Base-by-base conservation (phyloP, 2,113 vertebrate genomes). In the Sitta europaea region DNA sequence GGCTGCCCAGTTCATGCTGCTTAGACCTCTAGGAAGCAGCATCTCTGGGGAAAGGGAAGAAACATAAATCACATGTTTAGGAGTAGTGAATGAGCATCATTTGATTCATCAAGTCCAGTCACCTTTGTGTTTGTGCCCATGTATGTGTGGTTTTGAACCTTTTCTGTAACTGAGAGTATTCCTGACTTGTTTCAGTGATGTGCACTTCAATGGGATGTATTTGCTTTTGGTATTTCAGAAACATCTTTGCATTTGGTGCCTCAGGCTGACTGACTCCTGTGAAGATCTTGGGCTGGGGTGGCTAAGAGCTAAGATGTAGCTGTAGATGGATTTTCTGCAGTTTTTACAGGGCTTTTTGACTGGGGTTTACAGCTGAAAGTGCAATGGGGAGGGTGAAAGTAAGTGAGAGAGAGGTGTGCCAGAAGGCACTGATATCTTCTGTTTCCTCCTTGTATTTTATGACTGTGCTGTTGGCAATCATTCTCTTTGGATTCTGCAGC, bases 91-190 rank as follows among this genome's bases (percentile, higher is more conserved):
- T 31, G 74, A 77, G 29, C 65, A 35, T 51, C 73, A 11, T 59
- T 72, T 0, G 2, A 67, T n/a, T 72, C 54, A 14, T 53, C 36
- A 20, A 28, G 40, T 45, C 27, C 47, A 36, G 15, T 40, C 58
- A 33, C 48, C 45, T 70, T 88, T 2, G 1, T 55, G 40, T 21
- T 72, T 5, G 54, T 61, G 38, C 12, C 18, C 24, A 7, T 24
- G 29, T 6, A 0, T 38, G 40, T 14, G 5, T 28, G 31, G 43
- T 18, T 91, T 81, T 51, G 51, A 86, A 57, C 47, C 55, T 82
- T 61, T 11, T 9, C 29, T 0, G 0, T 20, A 18, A 15, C 18
- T 61, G 27, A 31, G 15, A 47, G 8, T 17, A 6, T 66, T 81
- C 28, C 61, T 82, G 10, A 59, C 20, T 40, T 40, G 16, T 18